A percentile compares a stretch with the other conserved stretches of the same genome.
Evolutionary conservation across 2,888 invertebrate species (phyloP).

Genomic region (Alloscopus bannaensis): DNA sequence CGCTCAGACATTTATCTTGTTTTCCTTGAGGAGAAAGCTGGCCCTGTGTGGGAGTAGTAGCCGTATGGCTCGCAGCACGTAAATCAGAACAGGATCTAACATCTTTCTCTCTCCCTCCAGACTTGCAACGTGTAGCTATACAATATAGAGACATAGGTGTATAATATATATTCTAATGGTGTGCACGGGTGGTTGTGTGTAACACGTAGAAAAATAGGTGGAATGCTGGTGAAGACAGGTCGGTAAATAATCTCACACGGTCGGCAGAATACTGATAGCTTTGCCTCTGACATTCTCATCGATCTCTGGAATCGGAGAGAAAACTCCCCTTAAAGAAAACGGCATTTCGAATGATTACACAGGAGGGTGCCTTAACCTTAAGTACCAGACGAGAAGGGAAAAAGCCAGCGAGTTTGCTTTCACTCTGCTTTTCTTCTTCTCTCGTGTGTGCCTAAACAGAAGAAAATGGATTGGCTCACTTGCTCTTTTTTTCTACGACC

Average conservation of each 20-base stretch:
- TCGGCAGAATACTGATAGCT: constrained; percentile 57
- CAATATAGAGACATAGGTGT: background rate
- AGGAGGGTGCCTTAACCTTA: constrained; percentile 1
- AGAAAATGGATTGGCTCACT: constrained; percentile 8
- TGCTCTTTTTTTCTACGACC: no score
- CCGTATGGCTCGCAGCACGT: background rate
- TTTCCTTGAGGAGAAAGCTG: background rate
- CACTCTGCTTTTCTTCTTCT: background rate
- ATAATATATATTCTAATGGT: background rate
- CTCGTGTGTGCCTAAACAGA: no score
- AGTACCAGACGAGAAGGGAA: constrained; percentile 3
- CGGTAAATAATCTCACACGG: constrained; percentile 64
- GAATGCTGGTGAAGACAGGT: constrained; percentile 68
- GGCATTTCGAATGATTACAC: constrained; percentile 18
- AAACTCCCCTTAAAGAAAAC: no score
- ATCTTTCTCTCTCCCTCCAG: background rate
- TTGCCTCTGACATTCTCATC: constrained; percentile 70
- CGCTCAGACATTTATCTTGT: background rate
- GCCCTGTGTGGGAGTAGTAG: no score
- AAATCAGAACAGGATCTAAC: no score
- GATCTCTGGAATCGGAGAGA: constrained; percentile 59
- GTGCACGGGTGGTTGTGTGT: background rate
- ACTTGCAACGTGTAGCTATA: background rate
- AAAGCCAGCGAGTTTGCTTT: background rate
- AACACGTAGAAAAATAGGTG: constrained; percentile 8